Conservation (phyloP, 1,140 invertebrate species). For the Maniola jurtina region DNA sequence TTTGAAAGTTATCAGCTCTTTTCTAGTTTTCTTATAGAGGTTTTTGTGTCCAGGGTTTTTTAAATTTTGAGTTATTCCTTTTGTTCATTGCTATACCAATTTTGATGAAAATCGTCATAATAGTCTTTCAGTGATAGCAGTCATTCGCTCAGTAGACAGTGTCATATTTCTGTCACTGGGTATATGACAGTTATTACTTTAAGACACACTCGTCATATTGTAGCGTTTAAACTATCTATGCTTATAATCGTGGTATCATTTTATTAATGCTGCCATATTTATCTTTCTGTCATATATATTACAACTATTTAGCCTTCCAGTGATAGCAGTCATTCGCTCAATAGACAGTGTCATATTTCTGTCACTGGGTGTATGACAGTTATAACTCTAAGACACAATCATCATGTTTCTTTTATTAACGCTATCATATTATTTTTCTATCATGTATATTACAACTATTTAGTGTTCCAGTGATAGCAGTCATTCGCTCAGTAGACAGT, state of each 20-base stretch:
- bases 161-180: conserved; percentile 37
- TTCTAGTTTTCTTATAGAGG: too few species aligned
- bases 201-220: background rate
- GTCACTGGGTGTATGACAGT: conserved; percentile 41
- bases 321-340: conserved; percentile 19
- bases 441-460: conserved; percentile 34
- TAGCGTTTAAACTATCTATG: too few species aligned
- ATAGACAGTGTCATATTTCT: conserved; percentile 41
- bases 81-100: too few species aligned
- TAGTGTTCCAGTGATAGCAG: background rate
- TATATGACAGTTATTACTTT: conserved; percentile 18
- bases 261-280: background rate
- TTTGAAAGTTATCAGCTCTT: too few species aligned
- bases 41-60: too few species aligned
- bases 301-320: conserved; percentile 28
- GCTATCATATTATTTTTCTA: too few species aligned
- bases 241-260: too few species aligned
- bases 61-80: too few species aligned
- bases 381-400: conserved; percentile 6
- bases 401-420: background rate
- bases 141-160: conserved; percentile 38
- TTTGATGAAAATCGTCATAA: background rate
- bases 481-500: conserved; percentile 38
- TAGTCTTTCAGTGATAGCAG: conserved; percentile 1
- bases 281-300: conserved; percentile 18